Conservation (phyloP, 2,113 vertebrate genomes). For the Stictonetta naevosa region DNA sequence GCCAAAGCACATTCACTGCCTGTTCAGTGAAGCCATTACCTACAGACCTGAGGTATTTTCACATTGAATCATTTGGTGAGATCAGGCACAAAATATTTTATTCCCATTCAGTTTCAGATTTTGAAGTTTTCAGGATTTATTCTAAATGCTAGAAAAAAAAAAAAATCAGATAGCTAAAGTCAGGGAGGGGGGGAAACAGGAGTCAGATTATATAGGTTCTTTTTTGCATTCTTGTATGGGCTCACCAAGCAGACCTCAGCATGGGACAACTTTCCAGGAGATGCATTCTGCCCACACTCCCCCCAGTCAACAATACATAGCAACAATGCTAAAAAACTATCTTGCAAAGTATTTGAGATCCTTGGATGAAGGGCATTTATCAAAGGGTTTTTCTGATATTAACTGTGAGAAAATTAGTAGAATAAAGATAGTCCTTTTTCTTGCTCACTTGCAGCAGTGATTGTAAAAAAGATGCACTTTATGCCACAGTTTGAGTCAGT, state of each 20-base stretch:
- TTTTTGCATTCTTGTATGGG: background rate
- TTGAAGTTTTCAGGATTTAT: background rate
- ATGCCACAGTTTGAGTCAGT: background rate
- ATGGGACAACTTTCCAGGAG: background rate
- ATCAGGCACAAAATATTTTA: background rate
- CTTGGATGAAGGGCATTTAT: background rate
- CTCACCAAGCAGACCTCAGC: background rate
- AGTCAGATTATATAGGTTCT: background rate
- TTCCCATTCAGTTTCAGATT: background rate
- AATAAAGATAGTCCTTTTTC: background rate
- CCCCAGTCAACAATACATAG: background rate
- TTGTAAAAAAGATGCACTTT: background rate
- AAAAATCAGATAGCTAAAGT: background rate
- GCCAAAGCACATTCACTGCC: background rate
- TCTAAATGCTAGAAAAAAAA: background rate
- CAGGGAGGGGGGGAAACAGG: too few species aligned
- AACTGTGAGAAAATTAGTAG: slow-evolving; percentile 14
- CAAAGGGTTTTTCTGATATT: background rate
- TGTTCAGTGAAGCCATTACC: background rate
- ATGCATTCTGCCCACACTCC: background rate
- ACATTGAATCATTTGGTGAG: background rate
- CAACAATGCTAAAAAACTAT: background rate
- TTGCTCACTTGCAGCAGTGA: background rate
- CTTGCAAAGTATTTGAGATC: background rate
- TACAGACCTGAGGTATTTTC: background rate